A percentile compares a stretch with the other conserved stretches of the same genome.
Evolutionary conservation across 2,888 invertebrate genomes (phyloP).

Genomic region (Taenaris catops): DNA sequence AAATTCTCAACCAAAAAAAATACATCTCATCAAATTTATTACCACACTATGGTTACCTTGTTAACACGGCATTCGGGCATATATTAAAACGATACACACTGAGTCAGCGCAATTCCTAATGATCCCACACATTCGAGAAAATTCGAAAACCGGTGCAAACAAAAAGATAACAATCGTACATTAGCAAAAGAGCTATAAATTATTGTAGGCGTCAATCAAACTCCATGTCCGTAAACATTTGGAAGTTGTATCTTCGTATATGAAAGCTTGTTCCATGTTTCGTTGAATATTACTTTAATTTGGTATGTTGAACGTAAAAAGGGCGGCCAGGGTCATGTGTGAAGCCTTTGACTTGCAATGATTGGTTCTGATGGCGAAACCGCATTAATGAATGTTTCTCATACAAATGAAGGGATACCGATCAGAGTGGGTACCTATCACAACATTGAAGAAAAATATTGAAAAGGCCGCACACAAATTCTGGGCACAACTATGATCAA

Average conservation of each 20-base stretch:
- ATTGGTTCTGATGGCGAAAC: slow-evolving; percentile 31
- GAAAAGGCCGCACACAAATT: too few relatives aligned
- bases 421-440: too few relatives aligned
- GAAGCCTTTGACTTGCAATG: slow-evolving; percentile 35
- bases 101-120: slow-evolving; percentile 35
- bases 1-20: too few relatives aligned
- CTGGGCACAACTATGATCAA: too few relatives aligned
- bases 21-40: slow-evolving; percentile 18
- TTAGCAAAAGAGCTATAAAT: slow-evolving; percentile 48
- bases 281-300: slow-evolving; percentile 51
- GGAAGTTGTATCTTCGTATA: slow-evolving; percentile 26
- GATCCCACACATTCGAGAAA: slow-evolving; percentile 29
- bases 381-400: slow-evolving; percentile 28
- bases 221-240: slow-evolving; percentile 37
- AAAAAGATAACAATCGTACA: slow-evolving; percentile 52
- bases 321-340: slow-evolving; percentile 39
- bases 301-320: slow-evolving; percentile 39
- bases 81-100: slow-evolving; percentile 31
- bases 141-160: slow-evolving; percentile 44
- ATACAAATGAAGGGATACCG: slow-evolving; percentile 13
- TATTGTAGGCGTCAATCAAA: slow-evolving; percentile 58
- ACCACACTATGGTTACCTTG: slow-evolving; percentile 31
- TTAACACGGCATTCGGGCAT: slow-evolving; percentile 36
- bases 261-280: slow-evolving; percentile 26
- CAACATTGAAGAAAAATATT: slow-evolving; percentile 4